phyloP scores from a whole-genome alignment of 2,797 vertebrate species.

The Sylvilagus floridanus region DNA sequence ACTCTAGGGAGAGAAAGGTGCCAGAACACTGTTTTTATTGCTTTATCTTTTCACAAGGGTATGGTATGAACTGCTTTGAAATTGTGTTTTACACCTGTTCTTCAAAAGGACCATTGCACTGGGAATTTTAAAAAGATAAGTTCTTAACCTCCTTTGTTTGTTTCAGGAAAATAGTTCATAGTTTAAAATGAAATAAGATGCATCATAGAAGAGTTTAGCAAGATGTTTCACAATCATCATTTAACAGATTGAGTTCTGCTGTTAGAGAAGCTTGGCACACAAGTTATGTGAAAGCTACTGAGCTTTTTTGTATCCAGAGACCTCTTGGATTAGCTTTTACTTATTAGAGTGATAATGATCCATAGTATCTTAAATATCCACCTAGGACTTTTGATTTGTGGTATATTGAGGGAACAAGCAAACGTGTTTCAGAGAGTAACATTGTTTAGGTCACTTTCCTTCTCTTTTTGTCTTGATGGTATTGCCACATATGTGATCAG shows the following conservation, averaged over 20 bases:
- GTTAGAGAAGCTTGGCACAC: constrained; percentile 50
- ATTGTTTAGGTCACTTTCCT: constrained; percentile 4
- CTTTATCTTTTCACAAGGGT: neutral
- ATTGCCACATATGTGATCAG: neutral
- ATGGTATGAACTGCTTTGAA: neutral
- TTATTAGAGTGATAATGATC: neutral
- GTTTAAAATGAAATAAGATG: constrained; percentile 27
- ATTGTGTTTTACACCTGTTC: neutral
- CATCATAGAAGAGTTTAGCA: constrained; percentile 53
- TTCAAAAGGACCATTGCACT: neutral
- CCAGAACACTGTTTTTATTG: neutral
- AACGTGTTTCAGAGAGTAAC: neutral
- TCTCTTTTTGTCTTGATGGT: constrained; percentile 26
- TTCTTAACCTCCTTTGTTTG: neutral
- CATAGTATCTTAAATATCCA: constrained; percentile 9
- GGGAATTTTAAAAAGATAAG: neutral
- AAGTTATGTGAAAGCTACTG: constrained; percentile 22
- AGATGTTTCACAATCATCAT: constrained; percentile 53
- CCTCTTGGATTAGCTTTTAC: constrained; percentile 42
- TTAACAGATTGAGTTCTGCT: constrained; percentile 59
- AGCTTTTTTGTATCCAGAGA: constrained; percentile 53
- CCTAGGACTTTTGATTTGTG: neutral
- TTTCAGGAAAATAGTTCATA: constrained; percentile 56
- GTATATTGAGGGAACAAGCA: neutral
- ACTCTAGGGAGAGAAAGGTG: neutral